Percentiles rank a stretch among this genome's conserved stretches.
Conservation (phyloP, 2,888 invertebrate genomes). For the Macrophya annulata region DNA sequence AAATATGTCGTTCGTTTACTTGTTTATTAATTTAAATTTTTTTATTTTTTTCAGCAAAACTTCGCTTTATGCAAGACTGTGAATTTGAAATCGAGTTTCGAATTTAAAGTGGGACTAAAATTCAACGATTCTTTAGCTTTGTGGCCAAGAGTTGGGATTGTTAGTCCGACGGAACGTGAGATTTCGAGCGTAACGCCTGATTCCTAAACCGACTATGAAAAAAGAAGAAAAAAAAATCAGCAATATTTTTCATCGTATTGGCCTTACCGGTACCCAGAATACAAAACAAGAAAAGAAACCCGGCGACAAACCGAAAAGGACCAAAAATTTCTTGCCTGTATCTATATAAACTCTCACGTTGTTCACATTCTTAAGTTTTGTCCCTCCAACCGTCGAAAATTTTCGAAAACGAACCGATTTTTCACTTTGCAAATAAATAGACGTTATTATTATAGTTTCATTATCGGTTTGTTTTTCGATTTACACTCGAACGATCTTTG, state of each 20-base stretch:
- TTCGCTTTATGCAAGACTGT: not conserved
- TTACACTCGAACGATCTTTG: not conserved
- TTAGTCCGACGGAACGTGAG: slow-evolving; percentile 54
- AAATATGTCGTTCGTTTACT: not conserved
- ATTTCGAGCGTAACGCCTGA: slow-evolving; percentile 42
- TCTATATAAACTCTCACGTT: slow-evolving; percentile 16
- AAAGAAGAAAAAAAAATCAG: slow-evolving; percentile 17
- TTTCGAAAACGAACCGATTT: not conserved
- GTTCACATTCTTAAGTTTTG: not conserved
- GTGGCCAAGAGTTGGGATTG: not conserved
- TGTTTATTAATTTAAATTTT: not conserved
- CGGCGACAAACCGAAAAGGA: not conserved
- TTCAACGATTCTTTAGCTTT: not conserved
- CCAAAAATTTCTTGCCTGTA: not conserved
- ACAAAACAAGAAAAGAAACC: slow-evolving; percentile 21
- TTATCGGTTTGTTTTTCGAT: not conserved
- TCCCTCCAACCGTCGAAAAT: not conserved
- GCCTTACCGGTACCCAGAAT: not conserved
- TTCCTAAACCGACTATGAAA: not conserved
- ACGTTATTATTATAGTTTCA: not conserved
- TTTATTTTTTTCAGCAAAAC: not conserved
- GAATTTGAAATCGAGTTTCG: not conserved
- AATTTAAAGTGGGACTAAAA: not conserved
- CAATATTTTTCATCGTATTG: slow-evolving; percentile 27
- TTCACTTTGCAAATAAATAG: not conserved